Evolutionary conservation across 1,140 invertebrate species (phyloP).

Genomic region (Zaprionus camerounensis): DNA sequence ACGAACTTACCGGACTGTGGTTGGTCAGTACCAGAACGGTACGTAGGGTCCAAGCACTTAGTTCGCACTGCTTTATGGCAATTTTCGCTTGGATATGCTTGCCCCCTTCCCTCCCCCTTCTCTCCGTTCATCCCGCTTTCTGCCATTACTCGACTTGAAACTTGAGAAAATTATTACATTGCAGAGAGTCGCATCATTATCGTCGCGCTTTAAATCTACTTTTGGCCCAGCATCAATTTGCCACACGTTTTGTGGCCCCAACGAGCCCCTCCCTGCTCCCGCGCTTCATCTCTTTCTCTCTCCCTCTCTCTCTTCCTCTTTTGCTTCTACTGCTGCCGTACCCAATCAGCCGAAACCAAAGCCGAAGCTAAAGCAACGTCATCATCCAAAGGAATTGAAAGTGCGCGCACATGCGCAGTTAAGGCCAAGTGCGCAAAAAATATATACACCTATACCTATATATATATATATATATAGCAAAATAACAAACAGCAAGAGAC

Average conservation of each 20-base stretch:
- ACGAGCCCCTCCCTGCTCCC: too few species aligned
- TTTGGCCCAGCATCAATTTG: conserved; percentile 56
- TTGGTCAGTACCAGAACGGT: conserved; percentile 3
- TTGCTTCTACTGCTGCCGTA: background rate
- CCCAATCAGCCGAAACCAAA: conserved; percentile 8
- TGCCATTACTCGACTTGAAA: conserved; percentile 7
- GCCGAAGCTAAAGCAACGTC: conserved; percentile 20
- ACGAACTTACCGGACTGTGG: conserved; percentile 35
- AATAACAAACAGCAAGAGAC: conserved; percentile 27
- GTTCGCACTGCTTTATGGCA: conserved; percentile 38
- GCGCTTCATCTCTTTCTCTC: background rate
- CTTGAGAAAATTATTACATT: conserved; percentile 56
- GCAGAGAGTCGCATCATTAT: conserved; percentile 59
- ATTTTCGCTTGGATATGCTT: conserved; percentile 62
- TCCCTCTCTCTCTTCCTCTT: background rate
- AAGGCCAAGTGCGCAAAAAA: conserved; percentile 75
- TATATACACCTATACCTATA: background rate
- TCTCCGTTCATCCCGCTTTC: background rate
- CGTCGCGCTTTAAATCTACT: conserved; percentile 59
- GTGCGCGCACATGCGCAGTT: conserved; percentile 73
- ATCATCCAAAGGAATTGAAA: conserved; percentile 72
- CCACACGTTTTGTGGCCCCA: conserved; percentile 42
- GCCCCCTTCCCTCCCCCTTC: background rate
- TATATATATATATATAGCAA: conserved; percentile 15
- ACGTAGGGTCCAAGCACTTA: conserved; percentile 12